Evolutionary conservation across 2,113 vertebrate genomes (phyloP).

Genomic region (Trematomus loennbergii): DNA sequence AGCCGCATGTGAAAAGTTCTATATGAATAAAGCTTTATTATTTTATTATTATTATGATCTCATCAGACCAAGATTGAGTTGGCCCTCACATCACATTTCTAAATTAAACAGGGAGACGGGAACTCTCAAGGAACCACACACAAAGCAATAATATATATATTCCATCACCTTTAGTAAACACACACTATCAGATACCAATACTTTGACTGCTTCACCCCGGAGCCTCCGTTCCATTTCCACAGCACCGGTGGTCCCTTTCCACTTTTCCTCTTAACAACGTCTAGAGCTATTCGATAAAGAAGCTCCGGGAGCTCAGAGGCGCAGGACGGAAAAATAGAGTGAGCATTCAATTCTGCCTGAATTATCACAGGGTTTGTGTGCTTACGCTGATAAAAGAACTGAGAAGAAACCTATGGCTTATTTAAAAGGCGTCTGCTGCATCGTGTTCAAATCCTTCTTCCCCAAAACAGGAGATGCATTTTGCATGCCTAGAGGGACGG

Average conservation of each 20-base stretch:
- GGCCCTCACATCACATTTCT: neutral
- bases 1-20: no score
- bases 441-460: slow-evolving; percentile 45
- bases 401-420: slow-evolving; percentile 58
- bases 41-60: no score
- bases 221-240: slow-evolving; percentile 59
- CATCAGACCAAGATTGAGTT: no score
- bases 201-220: slow-evolving; percentile 51
- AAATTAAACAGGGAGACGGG: neutral
- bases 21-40: no score
- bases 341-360: slow-evolving; percentile 75
- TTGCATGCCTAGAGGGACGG: slow-evolving; percentile 47
- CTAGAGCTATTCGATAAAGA: slow-evolving; percentile 76
- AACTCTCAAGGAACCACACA: neutral
- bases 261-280: slow-evolving; percentile 72
- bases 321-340: slow-evolving; percentile 59
- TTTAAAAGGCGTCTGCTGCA: slow-evolving; percentile 62
- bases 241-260: slow-evolving; percentile 68
- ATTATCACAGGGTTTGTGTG: slow-evolving; percentile 67
- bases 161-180: slow-evolving; percentile 5
- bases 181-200: slow-evolving; percentile 21
- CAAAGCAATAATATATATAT: neutral
- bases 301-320: slow-evolving; percentile 68
- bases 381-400: slow-evolving; percentile 59
- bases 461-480: slow-evolving; percentile 60